phyloP scores from a whole-genome alignment of 1,140 invertebrate species.

The Leptonema lineaticorne region DNA sequence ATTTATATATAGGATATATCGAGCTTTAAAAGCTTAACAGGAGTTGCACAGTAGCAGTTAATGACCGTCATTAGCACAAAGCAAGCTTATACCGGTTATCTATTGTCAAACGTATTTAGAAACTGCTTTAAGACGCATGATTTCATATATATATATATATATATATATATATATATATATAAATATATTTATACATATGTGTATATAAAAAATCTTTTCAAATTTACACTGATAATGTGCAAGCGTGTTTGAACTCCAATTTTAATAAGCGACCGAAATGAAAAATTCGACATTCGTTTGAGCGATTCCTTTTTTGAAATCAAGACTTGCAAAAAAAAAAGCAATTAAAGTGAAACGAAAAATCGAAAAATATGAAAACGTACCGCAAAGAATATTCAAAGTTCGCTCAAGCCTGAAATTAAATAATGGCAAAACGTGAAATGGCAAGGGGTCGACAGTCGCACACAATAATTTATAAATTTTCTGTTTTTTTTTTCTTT shows the following conservation, averaged over 20 bases:
- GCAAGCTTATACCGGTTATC: not conserved
- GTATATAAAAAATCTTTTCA: not conserved
- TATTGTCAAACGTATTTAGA: conserved; percentile 17
- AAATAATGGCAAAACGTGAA: conserved; percentile 15
- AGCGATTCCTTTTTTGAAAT: not conserved
- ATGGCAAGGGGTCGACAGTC: conserved; percentile 2
- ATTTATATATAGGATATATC: not conserved
- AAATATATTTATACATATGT: not conserved
- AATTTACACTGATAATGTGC: not conserved
- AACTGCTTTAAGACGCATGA: not conserved
- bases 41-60: not conserved
- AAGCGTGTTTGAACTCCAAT: not conserved
- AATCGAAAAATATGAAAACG: not conserved
- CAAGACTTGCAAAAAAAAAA: not conserved
- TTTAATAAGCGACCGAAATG: not conserved
- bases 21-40: not conserved
- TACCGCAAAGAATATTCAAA: not conserved
- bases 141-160: not conserved
- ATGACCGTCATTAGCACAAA: conserved; percentile 6
- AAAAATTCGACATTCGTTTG: not conserved
- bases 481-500: not conserved
- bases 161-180: not conserved
- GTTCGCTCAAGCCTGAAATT: conserved; percentile 2
- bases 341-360: not conserved
- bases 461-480: conserved; percentile 8